Conservation (phyloP, 2,113 vertebrate genomes). For the Prinia subflava region DNA sequence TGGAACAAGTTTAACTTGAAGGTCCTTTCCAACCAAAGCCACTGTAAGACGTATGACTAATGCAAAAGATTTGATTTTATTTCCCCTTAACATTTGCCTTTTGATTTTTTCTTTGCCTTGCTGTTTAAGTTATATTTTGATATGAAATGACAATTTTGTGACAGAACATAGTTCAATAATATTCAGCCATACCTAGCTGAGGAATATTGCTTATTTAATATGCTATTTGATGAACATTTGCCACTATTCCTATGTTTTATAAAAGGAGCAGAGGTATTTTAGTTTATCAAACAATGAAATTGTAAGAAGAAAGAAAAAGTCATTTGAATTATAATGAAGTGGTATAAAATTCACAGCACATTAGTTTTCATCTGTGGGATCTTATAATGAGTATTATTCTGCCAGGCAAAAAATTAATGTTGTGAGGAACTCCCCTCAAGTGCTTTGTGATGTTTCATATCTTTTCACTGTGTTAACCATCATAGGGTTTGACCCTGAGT, state of each 20-base stretch:
- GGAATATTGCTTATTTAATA: conserved; percentile 8
- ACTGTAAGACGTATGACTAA: neutral
- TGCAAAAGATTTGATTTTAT: neutral
- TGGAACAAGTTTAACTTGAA: neutral
- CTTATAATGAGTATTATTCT: conserved; percentile 69
- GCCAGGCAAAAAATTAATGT: conserved; percentile 73
- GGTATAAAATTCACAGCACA: conserved; percentile 73
- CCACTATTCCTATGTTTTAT: neutral
- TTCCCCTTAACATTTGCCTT: neutral
- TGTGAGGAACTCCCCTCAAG: conserved; percentile 65
- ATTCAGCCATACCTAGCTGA: neutral
- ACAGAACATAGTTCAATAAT: neutral
- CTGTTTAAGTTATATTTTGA: neutral
- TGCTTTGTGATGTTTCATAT: conserved; percentile 58
- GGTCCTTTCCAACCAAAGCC: neutral
- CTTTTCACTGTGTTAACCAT: conserved; percentile 38
- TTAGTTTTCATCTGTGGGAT: conserved; percentile 72
- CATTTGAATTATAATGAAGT: conserved; percentile 73
- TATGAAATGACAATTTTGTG: neutral
- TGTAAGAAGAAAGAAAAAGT: conserved; percentile 55
- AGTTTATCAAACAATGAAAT: conserved; percentile 56
- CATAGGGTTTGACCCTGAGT: conserved; percentile 13
- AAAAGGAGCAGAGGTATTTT: conserved; percentile 15
- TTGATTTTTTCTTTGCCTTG: neutral
- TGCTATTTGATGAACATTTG: neutral